Base-by-base conservation (phyloP, 2,888 invertebrate species). In the Abrostola triplasia region DNA sequence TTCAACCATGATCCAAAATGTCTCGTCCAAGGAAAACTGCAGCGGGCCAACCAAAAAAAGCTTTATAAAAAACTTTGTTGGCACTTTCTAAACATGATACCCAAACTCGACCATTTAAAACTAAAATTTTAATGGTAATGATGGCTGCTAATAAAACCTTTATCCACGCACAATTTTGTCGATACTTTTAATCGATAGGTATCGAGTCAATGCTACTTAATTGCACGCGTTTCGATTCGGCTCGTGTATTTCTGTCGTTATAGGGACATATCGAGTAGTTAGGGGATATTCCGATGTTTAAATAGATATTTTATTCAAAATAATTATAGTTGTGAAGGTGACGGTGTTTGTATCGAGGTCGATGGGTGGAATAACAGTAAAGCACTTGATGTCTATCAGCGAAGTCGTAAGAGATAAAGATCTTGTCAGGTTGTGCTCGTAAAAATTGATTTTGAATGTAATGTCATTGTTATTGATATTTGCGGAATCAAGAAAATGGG, bases 191-290 rank as follows among this genome's bases (percentile, higher is more conserved):
- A 79, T 73, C 68, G 81, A 81, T 78, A 83, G 73, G 53, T 80
- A 82, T 80, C 82, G 77, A 85, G 81, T 77, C 80, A 87, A 87
- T 83, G 84, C 86, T 88, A 83, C 84, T 85, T 89, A 90, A 92
- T 92, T 90, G 91, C 83, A 78, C 75, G 78, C 77, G 73, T 84
- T 84, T 82, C 79, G 82, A 81, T 83, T 84, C 67, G 63, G 82
- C 74, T 79, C 76, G 76, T 77, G 64, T 79, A 62, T 75, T 80
- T 84, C 83, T 81, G 80, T 84, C 83, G 78, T 83, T 70, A 70
- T 73, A 76, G 77, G 77, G 77, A 80, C 83, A 76, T 82, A 79
- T 76, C 65, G 59, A 75, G 59, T 80, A 69, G 70, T 82, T 70
- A 57, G 52, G 55, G 49, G 64, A 70, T 67, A 70, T 73, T 65